A percentile compares a stretch with the other conserved stretches of the same genome.
phyloP scores from a whole-genome alignment of 2,888 invertebrate genomes.

The Phortica magna region DNA sequence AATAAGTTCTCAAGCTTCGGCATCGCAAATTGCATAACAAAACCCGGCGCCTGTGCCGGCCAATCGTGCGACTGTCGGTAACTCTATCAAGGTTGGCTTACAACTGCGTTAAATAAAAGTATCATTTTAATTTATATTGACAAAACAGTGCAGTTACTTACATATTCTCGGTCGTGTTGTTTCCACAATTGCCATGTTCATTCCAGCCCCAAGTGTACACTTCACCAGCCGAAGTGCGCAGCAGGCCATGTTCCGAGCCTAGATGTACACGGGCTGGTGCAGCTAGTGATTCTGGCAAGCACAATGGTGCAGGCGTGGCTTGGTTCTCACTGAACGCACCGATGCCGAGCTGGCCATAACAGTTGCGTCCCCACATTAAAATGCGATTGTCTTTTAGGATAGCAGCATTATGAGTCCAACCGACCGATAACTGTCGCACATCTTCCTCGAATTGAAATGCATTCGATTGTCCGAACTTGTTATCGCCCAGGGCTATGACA shows the following conservation, averaged over 20 bases:
- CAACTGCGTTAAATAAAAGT: constrained; percentile 58
- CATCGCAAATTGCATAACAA: constrained; percentile 73
- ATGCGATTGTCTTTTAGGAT: constrained; percentile 82
- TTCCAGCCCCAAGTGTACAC: constrained; percentile 94
- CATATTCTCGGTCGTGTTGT: constrained; percentile 78
- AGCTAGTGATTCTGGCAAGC: constrained; percentile 48
- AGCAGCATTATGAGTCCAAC: constrained; percentile 89
- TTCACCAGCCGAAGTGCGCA: constrained; percentile 82
- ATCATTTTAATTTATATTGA: not conserved
- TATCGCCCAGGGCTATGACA: constrained; percentile 88
- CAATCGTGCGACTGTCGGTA: constrained; percentile 58
- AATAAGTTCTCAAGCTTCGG: not conserved
- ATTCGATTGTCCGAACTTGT: constrained; percentile 87
- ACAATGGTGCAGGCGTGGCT: constrained; percentile 67
- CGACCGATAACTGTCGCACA: constrained; percentile 80
- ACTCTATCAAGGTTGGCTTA: constrained; percentile 63
- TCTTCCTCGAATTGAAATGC: constrained; percentile 79
- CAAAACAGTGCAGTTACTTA: constrained; percentile 53
- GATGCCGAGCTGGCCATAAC: constrained; percentile 87
- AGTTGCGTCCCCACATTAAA: constrained; percentile 89
- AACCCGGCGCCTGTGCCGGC: constrained; percentile 76
- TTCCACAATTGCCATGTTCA: constrained; percentile 92
- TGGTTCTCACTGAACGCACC: constrained; percentile 72
- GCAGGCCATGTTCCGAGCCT: constrained; percentile 90
- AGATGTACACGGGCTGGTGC: constrained; percentile 75